phyloP scores from a whole-genome alignment of 1,140 invertebrate species.

The Drosophila simulans region DNA sequence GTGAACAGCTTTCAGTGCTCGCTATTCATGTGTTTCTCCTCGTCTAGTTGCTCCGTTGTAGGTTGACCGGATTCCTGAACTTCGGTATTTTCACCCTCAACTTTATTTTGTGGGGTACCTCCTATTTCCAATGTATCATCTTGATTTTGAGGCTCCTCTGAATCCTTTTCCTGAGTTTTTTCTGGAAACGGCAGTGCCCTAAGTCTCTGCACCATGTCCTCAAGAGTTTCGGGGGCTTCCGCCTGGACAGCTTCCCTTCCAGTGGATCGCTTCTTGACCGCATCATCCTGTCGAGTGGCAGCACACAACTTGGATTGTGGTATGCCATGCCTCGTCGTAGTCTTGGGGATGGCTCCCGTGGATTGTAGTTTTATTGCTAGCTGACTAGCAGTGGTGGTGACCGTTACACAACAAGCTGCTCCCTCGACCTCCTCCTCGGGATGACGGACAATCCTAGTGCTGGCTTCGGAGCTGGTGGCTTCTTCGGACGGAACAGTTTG shows the following conservation, averaged over 20 bases:
- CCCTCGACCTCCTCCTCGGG: slow-evolving; percentile 32
- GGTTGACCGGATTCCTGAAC: slow-evolving; percentile 1
- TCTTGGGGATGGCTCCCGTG: slow-evolving; percentile 69
- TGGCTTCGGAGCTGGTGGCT: slow-evolving; percentile 50
- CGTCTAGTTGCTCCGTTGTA: neutral
- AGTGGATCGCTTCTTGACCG: slow-evolving; percentile 48
- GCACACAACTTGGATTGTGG: slow-evolving; percentile 62
- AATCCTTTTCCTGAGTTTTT: neutral
- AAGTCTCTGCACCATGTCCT: slow-evolving; percentile 74
- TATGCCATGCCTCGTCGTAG: slow-evolving; percentile 20
- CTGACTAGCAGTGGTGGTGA: slow-evolving; percentile 70
- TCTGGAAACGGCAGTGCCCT: slow-evolving; percentile 59
- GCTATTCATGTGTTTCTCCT: neutral
- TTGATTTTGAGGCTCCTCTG: neutral
- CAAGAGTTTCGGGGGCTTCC: slow-evolving; percentile 55
- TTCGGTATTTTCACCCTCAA: neutral
- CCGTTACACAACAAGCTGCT: slow-evolving; percentile 57
- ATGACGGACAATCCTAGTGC: slow-evolving; percentile 53
- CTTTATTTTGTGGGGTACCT: neutral
- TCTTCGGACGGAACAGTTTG: slow-evolving; percentile 41
- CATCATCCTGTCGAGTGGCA: slow-evolving; percentile 55
- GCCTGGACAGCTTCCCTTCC: slow-evolving; percentile 11
- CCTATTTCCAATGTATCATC: neutral
- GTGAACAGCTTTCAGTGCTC: slow-evolving; percentile 58
- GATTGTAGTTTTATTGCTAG: slow-evolving; percentile 60